Evolutionary conservation across 2,113 vertebrate species (phyloP).

Genomic region (Lepus europaeus): DNA sequence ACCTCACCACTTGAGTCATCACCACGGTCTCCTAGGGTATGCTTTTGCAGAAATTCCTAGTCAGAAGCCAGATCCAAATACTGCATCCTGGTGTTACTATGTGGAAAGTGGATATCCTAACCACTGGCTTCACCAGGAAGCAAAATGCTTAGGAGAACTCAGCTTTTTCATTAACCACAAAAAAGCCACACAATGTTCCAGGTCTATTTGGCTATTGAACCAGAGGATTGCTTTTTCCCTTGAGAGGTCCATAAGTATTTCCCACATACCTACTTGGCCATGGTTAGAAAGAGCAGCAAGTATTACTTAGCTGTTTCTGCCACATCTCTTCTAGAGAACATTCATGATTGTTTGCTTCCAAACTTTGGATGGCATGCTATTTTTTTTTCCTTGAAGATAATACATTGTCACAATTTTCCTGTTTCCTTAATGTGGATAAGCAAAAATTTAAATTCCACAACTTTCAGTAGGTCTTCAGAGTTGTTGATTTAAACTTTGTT

Average conservation of each 20-base stretch:
- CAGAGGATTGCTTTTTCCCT: background rate
- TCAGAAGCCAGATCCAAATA: no score
- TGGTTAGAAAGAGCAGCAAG: background rate
- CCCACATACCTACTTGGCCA: background rate
- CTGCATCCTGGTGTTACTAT: no score
- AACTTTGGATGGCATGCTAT: background rate
- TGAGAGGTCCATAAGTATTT: background rate
- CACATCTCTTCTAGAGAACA: background rate
- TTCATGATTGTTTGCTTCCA: background rate
- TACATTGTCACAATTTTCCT: background rate
- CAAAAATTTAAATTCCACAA: constrained; percentile 29
- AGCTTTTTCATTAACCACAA: background rate
- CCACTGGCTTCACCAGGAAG: no score
- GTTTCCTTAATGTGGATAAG: background rate
- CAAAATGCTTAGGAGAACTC: background rate
- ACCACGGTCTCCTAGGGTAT: no score
- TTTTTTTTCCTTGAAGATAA: constrained; percentile 4
- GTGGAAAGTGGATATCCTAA: no score
- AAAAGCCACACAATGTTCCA: background rate
- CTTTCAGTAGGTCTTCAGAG: background rate
- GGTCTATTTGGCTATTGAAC: background rate
- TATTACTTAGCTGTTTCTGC: background rate
- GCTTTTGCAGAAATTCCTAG: no score
- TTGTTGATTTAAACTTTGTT: background rate
- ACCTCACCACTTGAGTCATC: no score